Percentiles rank a stretch among this genome's conserved stretches.
phyloP scores from a whole-genome alignment of 2,113 vertebrate species.

The Mola mola region DNA sequence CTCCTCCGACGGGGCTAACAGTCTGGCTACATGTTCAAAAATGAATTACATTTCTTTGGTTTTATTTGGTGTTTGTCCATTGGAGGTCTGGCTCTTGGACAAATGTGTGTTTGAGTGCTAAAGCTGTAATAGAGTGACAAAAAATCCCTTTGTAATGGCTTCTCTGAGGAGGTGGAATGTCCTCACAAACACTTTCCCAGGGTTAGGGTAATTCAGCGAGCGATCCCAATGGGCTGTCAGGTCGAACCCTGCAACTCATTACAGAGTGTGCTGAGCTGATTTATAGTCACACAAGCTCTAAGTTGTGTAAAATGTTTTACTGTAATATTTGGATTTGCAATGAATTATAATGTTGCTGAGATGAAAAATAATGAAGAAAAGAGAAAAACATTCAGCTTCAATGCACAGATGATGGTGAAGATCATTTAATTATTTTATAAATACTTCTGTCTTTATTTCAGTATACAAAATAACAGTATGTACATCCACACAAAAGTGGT shows the following conservation, averaged over 20 bases:
- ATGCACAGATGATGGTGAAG: constrained; percentile 68
- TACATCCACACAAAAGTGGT: constrained; percentile 93
- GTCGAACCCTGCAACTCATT: constrained; percentile 51
- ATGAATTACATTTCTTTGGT: constrained; percentile 40
- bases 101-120: constrained; percentile 46
- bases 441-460: constrained; percentile 93
- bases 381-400: constrained; percentile 20
- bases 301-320: constrained; percentile 63
- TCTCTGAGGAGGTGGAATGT: constrained; percentile 68
- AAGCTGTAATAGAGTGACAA: constrained; percentile 41
- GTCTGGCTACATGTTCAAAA: constrained; percentile 21
- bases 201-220: constrained; percentile 47
- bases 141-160: constrained; percentile 49
- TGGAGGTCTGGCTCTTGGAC: constrained; percentile 33
- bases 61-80: constrained; percentile 38
- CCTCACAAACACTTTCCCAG: constrained; percentile 76
- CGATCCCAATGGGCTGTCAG: constrained; percentile 35
- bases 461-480: constrained; percentile 91
- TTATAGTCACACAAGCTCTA: constrained; percentile 30
- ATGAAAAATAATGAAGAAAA: constrained; percentile 31
- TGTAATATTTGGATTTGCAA: constrained; percentile 55
- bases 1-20: constrained; percentile 19
- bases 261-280: constrained; percentile 54
- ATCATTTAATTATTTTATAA: constrained; percentile 91
- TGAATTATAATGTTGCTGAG: constrained; percentile 40